Conservation (phyloP, 1,140 invertebrate genomes). For the Paraescarpia echinospica region DNA sequence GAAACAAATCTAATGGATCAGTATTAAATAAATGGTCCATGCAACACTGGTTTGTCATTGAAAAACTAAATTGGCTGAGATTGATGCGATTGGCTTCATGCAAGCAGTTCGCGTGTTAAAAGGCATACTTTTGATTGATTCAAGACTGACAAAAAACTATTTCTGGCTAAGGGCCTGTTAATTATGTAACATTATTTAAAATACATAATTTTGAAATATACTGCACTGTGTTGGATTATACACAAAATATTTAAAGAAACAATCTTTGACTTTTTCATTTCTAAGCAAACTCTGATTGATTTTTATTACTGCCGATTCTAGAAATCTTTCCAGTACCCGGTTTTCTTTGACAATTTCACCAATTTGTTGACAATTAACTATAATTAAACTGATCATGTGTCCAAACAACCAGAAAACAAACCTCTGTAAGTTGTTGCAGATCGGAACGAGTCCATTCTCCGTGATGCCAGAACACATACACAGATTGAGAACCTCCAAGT, state of each 20-base stretch:
- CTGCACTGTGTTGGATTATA: background rate
- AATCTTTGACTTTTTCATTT: background rate
- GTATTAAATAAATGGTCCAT: too few species aligned
- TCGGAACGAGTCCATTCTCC: constrained; percentile 61
- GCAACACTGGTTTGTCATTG: too few species aligned
- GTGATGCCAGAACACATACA: constrained; percentile 72
- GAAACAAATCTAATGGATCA: too few species aligned
- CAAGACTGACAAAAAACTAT: too few species aligned
- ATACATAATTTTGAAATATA: background rate
- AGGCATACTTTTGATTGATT: too few species aligned
- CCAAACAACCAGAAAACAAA: constrained; percentile 56
- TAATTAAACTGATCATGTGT: background rate
- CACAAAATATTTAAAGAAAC: background rate
- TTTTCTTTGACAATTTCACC: constrained; percentile 31
- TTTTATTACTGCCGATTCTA: background rate
- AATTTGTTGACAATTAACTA: background rate
- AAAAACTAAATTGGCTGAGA: too few species aligned
- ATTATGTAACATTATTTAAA: too few species aligned
- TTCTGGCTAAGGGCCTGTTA: too few species aligned
- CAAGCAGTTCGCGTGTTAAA: too few species aligned
- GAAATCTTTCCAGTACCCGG: background rate
- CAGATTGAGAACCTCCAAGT: constrained; percentile 74
- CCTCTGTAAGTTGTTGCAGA: constrained; percentile 66
- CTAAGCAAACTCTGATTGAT: background rate
- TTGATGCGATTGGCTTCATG: too few species aligned